phyloP scores from a whole-genome alignment of 2,888 invertebrate species.

The Linnaemya vulpina region DNA sequence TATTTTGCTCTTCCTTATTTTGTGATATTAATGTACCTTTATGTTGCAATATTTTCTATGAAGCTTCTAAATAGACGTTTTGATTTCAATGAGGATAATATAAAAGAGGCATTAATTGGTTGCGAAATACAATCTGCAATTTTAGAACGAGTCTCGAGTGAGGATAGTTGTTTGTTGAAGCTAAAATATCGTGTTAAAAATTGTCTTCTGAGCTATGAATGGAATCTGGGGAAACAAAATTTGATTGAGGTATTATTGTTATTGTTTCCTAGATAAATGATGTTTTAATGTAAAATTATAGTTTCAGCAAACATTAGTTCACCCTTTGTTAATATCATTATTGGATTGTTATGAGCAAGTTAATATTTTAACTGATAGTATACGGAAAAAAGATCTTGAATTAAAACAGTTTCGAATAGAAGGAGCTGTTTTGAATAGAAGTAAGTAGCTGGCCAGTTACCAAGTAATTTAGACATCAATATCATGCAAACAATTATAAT shows the following conservation, averaged over 20 bases:
- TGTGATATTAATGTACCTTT: background rate
- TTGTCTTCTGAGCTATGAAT: slow-evolving; percentile 76
- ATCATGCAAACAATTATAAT: too few species aligned
- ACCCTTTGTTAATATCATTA: slow-evolving; percentile 74
- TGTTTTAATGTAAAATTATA: slow-evolving; percentile 56
- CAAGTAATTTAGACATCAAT: background rate
- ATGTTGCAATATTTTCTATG: background rate
- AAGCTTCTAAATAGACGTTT: slow-evolving; percentile 79
- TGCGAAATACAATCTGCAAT: slow-evolving; percentile 62
- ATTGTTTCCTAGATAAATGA: background rate
- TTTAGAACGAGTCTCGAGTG: slow-evolving; percentile 17
- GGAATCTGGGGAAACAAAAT: slow-evolving; percentile 73
- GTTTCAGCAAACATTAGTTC: slow-evolving; percentile 75
- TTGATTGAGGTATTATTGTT: slow-evolving; percentile 55
- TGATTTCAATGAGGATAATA: slow-evolving; percentile 75
- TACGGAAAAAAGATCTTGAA: slow-evolving; percentile 80
- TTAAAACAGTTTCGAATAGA: slow-evolving; percentile 79
- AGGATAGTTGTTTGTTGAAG: slow-evolving; percentile 64
- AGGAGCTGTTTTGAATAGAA: slow-evolving; percentile 77
- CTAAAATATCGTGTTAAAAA: slow-evolving; percentile 77
- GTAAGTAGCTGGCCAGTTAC: slow-evolving; percentile 72
- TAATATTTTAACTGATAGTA: slow-evolving; percentile 73
- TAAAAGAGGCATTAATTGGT: slow-evolving; percentile 69
- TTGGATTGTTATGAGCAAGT: slow-evolving; percentile 73
- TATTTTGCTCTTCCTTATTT: background rate